These are phyloP conservation scores for Agapetus fuscipes DNA, from an alignment of 2,888 invertebrate species.

Conservation along the genomic window DNA sequence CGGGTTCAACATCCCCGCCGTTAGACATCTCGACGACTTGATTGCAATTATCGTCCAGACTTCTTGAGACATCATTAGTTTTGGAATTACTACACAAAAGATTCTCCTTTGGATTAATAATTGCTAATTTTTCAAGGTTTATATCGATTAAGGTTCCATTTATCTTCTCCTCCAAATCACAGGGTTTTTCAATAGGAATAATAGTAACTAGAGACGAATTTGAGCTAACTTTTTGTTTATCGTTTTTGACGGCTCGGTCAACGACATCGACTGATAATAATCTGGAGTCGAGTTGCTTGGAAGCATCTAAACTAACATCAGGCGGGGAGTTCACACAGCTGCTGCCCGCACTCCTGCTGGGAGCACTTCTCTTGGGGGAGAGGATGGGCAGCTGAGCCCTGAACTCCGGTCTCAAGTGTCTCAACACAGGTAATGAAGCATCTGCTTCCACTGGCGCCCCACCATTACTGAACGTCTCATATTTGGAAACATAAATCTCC, in stretches of 20 bases:
- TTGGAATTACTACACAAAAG: no score
- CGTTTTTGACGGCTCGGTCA: conserved; percentile 9
- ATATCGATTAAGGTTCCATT: no score
- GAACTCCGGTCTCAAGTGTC: conserved; percentile 78
- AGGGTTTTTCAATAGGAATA: conserved; percentile 9
- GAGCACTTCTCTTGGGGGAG: conserved; percentile 45
- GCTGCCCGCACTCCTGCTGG: conserved; percentile 9
- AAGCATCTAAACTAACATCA: no score
- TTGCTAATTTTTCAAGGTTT: no score
- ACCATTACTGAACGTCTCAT: no score
- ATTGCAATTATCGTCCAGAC: conserved; percentile 15
- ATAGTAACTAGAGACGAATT: conserved; percentile 10
- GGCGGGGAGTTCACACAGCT: conserved; percentile 6
- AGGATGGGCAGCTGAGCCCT: conserved; percentile 69
- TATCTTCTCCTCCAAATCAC: background rate
- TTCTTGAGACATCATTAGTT: background rate
- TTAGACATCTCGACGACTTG: conserved; percentile 1
- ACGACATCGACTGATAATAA: conserved; percentile 15
- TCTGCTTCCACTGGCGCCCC: no score
- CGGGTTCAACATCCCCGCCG: background rate
- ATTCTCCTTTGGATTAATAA: no score
- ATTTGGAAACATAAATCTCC: no score
- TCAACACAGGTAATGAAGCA: conserved; percentile 61
- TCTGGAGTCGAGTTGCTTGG: background rate
- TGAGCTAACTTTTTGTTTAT: background rate